Conservation (phyloP, 2,888 invertebrate species). For the Prenolepis imparis region DNA sequence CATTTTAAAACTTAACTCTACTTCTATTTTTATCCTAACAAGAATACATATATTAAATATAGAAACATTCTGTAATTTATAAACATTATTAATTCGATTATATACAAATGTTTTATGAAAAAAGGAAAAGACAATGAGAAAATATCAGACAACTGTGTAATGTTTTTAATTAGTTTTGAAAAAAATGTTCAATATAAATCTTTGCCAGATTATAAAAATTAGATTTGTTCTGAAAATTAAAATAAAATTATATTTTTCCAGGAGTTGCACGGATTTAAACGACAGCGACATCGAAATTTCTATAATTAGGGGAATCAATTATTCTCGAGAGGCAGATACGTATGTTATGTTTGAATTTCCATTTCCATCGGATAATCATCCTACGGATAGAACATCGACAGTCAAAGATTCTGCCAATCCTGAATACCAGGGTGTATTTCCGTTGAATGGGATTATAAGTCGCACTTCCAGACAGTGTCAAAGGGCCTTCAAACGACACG, state of each 20-base stretch:
- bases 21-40: too few species aligned
- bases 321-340: slow-evolving; percentile 96
- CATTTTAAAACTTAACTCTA: too few species aligned
- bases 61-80: too few species aligned
- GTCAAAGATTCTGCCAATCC: slow-evolving; percentile 96
- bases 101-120: too few species aligned
- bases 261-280: slow-evolving; percentile 95
- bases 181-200: too few species aligned
- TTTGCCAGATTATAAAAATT: not conserved
- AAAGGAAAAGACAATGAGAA: too few species aligned
- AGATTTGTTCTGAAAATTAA: too few species aligned
- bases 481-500: slow-evolving; percentile 95
- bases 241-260: slow-evolving; percentile 75
- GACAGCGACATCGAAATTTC: slow-evolving; percentile 96
- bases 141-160: too few species aligned
- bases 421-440: slow-evolving; percentile 93
- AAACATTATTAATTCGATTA: too few species aligned
- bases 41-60: too few species aligned
- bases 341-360: slow-evolving; percentile 98
- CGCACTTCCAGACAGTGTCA: slow-evolving; percentile 93
- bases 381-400: slow-evolving; percentile 91
- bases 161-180: too few species aligned
- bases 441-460: slow-evolving; percentile 91
- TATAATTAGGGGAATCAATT: slow-evolving; percentile 95
- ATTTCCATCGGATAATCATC: slow-evolving; percentile 93